These are phyloP conservation scores for Tympanuchus pallidicinctus DNA, from an alignment of 2,113 vertebrate genomes.

Conservation along the genomic window DNA sequence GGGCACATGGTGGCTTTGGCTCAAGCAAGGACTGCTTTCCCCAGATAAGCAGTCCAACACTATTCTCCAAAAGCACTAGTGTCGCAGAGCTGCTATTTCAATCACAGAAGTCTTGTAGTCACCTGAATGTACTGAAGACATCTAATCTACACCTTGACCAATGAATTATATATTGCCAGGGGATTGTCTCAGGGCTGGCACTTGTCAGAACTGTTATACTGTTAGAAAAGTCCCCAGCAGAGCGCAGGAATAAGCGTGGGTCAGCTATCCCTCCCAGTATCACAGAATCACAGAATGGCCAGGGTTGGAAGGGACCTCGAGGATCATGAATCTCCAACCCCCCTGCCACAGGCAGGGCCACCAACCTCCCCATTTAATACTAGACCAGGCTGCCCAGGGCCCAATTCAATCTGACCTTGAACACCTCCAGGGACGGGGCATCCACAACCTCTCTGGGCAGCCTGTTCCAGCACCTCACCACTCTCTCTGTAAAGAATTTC, in stretches of 20 bases:
- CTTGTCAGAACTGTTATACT: neutral
- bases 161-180: neutral
- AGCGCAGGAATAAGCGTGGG: neutral
- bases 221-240: neutral
- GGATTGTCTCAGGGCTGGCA: neutral
- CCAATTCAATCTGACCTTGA: too few relatives aligned
- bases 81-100: neutral
- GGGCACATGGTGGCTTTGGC: accelerated
- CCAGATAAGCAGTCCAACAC: neutral
- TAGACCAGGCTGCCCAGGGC: too few relatives aligned
- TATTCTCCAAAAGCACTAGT: accelerated
- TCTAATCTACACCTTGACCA: neutral
- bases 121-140: neutral
- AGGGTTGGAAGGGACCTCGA: too few relatives aligned
- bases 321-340: too few relatives aligned
- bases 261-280: neutral
- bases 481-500: too few relatives aligned
- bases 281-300: too few relatives aligned
- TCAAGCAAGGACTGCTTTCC: neutral
- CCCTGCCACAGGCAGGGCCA: too few relatives aligned
- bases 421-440: too few relatives aligned
- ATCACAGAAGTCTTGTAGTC: neutral
- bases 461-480: too few relatives aligned
- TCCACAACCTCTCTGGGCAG: too few relatives aligned
- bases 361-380: too few relatives aligned